Conservation (phyloP, 2,888 invertebrate species). For the Psylliodes chrysocephalus region DNA sequence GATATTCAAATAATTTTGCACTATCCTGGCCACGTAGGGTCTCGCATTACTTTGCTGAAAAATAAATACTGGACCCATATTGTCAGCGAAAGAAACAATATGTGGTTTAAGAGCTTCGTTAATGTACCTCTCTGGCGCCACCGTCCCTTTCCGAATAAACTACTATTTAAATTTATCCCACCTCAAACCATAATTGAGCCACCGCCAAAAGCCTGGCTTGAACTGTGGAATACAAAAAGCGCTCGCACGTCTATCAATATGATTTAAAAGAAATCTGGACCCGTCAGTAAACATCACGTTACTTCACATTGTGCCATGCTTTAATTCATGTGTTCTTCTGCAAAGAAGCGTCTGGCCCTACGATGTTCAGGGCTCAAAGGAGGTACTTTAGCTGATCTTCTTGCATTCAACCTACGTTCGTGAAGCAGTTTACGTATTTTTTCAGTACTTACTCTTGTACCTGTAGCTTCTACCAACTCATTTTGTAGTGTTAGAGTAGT, state of each 20-base stretch:
- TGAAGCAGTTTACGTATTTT: not conserved
- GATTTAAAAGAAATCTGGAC: not conserved
- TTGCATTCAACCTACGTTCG: not conserved
- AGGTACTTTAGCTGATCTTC: conserved; percentile 3
- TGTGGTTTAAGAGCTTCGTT: not conserved
- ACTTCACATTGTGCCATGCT: not conserved
- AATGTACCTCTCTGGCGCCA: not conserved
- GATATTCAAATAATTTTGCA: not conserved
- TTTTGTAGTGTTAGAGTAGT: too few species aligned
- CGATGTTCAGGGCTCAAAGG: too few species aligned
- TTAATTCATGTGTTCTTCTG: too few species aligned
- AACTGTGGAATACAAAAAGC: not conserved
- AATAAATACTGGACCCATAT: not conserved
- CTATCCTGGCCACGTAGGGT: too few species aligned
- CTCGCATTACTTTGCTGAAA: not conserved
- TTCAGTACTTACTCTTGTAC: not conserved
- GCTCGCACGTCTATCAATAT: conserved; percentile 1
- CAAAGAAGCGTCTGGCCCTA: too few species aligned
- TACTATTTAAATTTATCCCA: not conserved
- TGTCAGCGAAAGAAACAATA: not conserved
- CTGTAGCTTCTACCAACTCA: too few species aligned
- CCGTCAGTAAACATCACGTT: not conserved
- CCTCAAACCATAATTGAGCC: not conserved
- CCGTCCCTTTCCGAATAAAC: not conserved
- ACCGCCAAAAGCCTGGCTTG: not conserved